Evolutionary conservation across 1,140 invertebrate genomes (phyloP), one percentile per base, ranked within the genome.

Genomic region (Lanistes nyassanus): DNA sequence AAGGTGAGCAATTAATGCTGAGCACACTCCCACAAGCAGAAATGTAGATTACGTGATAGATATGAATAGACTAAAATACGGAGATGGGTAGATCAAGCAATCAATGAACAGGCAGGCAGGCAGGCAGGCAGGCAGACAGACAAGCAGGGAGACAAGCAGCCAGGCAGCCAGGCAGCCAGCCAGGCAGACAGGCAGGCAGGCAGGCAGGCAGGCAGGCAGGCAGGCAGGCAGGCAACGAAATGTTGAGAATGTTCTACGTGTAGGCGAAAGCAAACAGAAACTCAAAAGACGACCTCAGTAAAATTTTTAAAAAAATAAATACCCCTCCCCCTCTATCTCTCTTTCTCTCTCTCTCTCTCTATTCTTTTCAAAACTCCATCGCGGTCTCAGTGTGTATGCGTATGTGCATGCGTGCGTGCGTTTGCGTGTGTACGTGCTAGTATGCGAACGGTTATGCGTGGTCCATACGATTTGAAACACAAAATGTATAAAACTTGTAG

Each of bases 331-430:
- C 58, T 62, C 58, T 62, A 7, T 62, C 58, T 62, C 58, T 62
- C 13, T 62, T 29, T 62, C 58, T 62, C 58, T 62, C 13, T 62
- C 58, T 62, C 58, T 62, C 13, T 62, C 58, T 62, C 58, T 62
- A 9, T 62, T 29, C 31, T 29, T 62, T 29, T 62, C 58, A n/a
- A n/a, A n/a, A n/a, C n/a, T n/a, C n/a, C n/a, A n/a, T n/a, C n/a
- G n/a, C n/a, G n/a, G n/a, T n/a, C n/a, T n/a, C n/a, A n/a, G n/a
- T n/a, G n/a, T n/a, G n/a, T 62, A 26, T 62, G 13, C 31, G 58
- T 62, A 7, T 62, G 58, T 62, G 13, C 31, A 29, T 62, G 13
- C 31, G 58, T 62, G 13, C 31, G 58, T 62, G 13, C 31, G 58
- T 62, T 7, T 62, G 58, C 31, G 13, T 62, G 58, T 62, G 13